Base-by-base conservation (phyloP, 2,113 vertebrate species). In the Meriones unguiculatus region DNA sequence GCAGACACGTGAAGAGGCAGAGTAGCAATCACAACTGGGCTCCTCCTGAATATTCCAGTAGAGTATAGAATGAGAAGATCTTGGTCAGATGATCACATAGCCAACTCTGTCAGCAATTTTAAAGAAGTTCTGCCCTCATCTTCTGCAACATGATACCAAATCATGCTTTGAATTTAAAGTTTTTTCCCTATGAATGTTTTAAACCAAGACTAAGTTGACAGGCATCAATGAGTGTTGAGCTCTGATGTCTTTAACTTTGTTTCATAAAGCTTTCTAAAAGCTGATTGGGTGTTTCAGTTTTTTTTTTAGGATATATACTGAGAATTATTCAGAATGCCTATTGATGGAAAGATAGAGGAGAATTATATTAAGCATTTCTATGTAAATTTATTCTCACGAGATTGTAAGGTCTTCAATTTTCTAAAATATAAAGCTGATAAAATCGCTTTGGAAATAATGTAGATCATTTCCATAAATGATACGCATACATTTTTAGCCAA, bases 291-390 rank as follows among this genome's bases (percentile, higher is more conserved):
- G 15, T 9, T 64, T 97, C 82, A 77, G 41, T 89, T 91, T 90
- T 95, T 15, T 81, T 69, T 87, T 38, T 76, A 89, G 77, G 62
- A 41, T 94, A 94, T 80, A 86, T 69, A 80, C 4, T 80, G 52
- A 94, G 59, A 97, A 96, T 97, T 94, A 94, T 92, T 95, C 77
- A 91, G 65, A 73, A 91, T 88, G 18, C 11, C 18, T 75, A 80
- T 28, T 77, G 85, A 92, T 76, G 38, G 50, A 85, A 94, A 96
- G 59, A 94, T 89, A 62, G 3, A 46, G 13, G 25, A 85, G 4
- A 89, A 85, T 94, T 97, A 91, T 91, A 86, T 96, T 96, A 86
- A 94, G 81, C 69, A 95, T 94, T 14, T 89, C 41, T 73, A 89
- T 57, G 54, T 86, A 89, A 96, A 97, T 97, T 4, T 93, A 95